Evolutionary conservation across 1,140 invertebrate species (phyloP), one percentile per base, ranked within the genome.

Genomic region (Halesus radiatus): DNA sequence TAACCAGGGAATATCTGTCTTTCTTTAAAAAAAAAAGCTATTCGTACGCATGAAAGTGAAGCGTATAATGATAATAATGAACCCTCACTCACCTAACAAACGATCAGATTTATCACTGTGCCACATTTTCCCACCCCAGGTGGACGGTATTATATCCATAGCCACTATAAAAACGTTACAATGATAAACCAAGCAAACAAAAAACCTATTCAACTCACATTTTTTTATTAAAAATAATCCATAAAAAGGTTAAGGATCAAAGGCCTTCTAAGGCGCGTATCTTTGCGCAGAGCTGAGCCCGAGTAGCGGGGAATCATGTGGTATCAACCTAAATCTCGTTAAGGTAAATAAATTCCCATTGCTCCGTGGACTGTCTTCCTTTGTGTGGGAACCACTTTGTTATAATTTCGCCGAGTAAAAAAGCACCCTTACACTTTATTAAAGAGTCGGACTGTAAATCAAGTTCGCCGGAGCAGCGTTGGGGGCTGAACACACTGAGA

Each of bases 371-470:
- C 64, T 68, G 37, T 68, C 64, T 68, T 37, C n/a, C 64, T 68
- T 68, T 68, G 64, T 68, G 64, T 68, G 64, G 15, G 64, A 10
- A 37, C 13, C 64, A 68, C 64, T 68, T 68, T 68, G 64, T 68
- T 68, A 68, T 68, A 68, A 68, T 68, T 68, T 50, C 32, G 29
- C 29, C 60, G 7, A 26, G 60, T 64, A 50, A 68, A 68, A 68
- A 68, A 68, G 32, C 45, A 50, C 64, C 16, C 64, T 68, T 45
- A 68, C 64, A 68, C 64, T 68, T 68, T 68, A 68, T 68, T 68
- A 68, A 68, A 68, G 32, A 68, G 64, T 68, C 64, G 64, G 32
- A 68, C 13, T 37, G 64, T 68, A 74, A 74, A 54, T 74, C 70
- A 74, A 74, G 70, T 74, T 74, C 54, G 16, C 32, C 32, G 32